Conservation (phyloP, 2,113 vertebrate genomes). For the Cyrtonyx montezumae region DNA sequence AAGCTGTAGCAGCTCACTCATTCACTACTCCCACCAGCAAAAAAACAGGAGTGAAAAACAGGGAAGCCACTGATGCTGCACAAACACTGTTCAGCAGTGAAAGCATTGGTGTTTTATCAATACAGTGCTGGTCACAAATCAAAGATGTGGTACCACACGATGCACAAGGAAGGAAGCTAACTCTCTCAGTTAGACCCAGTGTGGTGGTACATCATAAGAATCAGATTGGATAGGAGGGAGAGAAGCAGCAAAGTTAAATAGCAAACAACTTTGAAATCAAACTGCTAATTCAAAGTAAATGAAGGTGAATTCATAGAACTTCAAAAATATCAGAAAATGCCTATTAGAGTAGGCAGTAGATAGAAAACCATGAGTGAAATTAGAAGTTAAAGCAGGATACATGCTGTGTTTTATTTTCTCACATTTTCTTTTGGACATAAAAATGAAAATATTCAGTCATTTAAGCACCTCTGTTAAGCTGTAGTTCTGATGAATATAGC, state of each 20-base stretch:
- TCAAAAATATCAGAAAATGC: background rate
- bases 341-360: background rate
- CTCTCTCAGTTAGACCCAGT: background rate
- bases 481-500: background rate
- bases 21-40: background rate
- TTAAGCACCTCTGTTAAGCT: background rate
- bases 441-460: background rate
- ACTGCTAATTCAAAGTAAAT: background rate
- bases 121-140: background rate
- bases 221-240: background rate
- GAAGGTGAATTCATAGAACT: background rate
- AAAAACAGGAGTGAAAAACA: background rate
- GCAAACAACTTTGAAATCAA: background rate
- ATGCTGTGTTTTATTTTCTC: background rate
- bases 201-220: background rate
- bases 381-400: background rate
- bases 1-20: background rate
- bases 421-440: background rate
- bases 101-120: background rate
- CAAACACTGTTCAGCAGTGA: background rate
- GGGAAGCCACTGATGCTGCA: background rate
- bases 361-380: background rate
- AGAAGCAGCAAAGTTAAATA: background rate
- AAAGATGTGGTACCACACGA: background rate
- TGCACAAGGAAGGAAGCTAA: background rate